Base-by-base conservation (phyloP, 30 jellyfish, hydroid and myxozoan species). In the Chironex yamaguchii region DNA sequence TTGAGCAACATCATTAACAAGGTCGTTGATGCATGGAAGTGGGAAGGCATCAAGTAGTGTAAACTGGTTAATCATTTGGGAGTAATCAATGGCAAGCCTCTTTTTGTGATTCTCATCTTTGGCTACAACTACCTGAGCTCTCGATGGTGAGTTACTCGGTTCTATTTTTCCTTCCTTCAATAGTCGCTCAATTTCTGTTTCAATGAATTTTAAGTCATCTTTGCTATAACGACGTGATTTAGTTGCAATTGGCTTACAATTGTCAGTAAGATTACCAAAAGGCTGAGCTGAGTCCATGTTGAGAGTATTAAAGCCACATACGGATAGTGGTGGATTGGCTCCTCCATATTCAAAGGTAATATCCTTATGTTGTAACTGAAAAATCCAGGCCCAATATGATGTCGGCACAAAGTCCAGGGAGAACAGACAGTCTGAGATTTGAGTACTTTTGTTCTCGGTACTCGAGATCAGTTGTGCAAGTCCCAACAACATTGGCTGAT, bases 131-230 rank as follows among this genome's bases (percentile, higher is more conserved):
- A 49, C 58, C 52, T 75, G 87, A 11, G 96, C 96, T 49, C 96
- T 63, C 96, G 93, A 87, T 23, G 93, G 96, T 17, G 92, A 87
- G 28, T 42, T 52, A 49, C 89, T 33, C 24, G 95, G 93, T 52
- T 78, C 89, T 1, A 87, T 87, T 50, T 76, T 87, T 28, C 96
- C 96, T 63, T 35, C 89, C 13, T 35, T 32, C 14, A 42, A 75
- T 51, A 89, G 51, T 25, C 95, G 34, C n/a, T 53, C 31, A 36
- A 58, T 72, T 42, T 89, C 97, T 2, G 58, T 76, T 9, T 23
- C 34, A 49, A 79, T 88, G 76, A 88, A 88, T 67, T 51, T 29
- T 49, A 29, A 78, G 68, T 88, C 94, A 34, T 58, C 89, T 29
- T 22, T 21, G 34, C 86, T 27, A 34, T 63, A 51, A 24, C 67